These are phyloP conservation scores for Ametastegia equiseti DNA, from an alignment of 2,888 invertebrate genomes.

Conservation along the genomic window DNA sequence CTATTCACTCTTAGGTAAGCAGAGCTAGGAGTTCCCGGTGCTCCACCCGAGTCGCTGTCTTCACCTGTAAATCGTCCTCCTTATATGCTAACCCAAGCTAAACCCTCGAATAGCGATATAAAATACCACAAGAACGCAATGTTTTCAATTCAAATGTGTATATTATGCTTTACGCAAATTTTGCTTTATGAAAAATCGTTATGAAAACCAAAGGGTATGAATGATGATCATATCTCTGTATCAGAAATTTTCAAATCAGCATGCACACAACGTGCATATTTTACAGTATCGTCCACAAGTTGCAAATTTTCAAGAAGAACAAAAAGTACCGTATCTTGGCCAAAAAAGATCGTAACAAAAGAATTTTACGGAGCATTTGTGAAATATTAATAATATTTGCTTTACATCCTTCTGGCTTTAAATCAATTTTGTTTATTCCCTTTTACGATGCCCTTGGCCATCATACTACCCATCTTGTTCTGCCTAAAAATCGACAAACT, in stretches of 20 bases:
- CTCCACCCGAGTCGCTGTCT: slow-evolving; percentile 67
- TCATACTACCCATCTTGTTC: no score
- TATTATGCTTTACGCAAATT: neutral
- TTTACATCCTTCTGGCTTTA: no score
- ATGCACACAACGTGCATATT: no score
- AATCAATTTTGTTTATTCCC: no score
- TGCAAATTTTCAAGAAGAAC: no score
- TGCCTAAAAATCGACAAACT: no score
- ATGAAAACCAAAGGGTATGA: neutral
- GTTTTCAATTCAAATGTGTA: neutral
- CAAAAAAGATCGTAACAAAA: no score
- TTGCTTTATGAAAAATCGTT: neutral
- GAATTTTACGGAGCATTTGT: no score
- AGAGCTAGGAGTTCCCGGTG: slow-evolving; percentile 74
- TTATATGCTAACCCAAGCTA: slow-evolving; percentile 61
- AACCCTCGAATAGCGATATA: neutral
- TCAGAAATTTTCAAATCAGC: neutral
- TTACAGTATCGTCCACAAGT: no score
- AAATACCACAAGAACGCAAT: neutral
- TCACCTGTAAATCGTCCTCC: slow-evolving; percentile 71
- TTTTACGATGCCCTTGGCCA: no score
- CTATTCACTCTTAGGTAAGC: slow-evolving; percentile 89
- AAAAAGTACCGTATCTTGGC: no score
- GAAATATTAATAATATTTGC: no score
- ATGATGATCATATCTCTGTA: neutral